Base-by-base conservation (phyloP, 2,888 invertebrate species). In the Pammene fasciana region DNA sequence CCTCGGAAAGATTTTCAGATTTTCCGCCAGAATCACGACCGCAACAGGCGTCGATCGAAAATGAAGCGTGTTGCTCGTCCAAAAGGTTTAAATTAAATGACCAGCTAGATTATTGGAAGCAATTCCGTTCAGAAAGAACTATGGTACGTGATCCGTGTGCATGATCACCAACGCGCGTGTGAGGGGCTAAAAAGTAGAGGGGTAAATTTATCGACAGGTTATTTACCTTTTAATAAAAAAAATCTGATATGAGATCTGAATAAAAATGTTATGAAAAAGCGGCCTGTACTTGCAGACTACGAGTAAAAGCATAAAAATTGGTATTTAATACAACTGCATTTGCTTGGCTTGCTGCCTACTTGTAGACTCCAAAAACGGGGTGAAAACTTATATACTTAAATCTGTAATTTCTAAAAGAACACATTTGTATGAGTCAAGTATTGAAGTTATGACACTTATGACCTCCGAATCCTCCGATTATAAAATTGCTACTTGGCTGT, bases 101-200 rank as follows among this genome's bases (percentile, higher is more conserved):
- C 79, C 77, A 75, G 75, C 76, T 75, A 75, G 80, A 84, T 87
- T 89, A 87, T 87, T 87, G 88, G 88, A 86, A 87, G 86, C 90
- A 90, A 92, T 92, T 89, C 88, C 86, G 87, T 86, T 88, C 87
- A 85, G 87, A 90, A 90, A 90, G 90, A 90, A 92, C 84, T 89
- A 86, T 85, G 85, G 82, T 74, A 88, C 92, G 92, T 92, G 92
- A 86, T 80, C 77, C 56, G 91, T 77, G 78, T 89, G 73, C 77
- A 71, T 77, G 83, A 81, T 77, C 71, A 74, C 77, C 75, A 72
- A 74, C 62, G 73, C 71, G 74, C 75, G 75, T 75, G 78, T 77
- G 78, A 70, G 80, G 82, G 78, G 82, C 78, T 80, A 80, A 80
- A 83, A 81, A 82, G 79, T 77, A 72, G 77, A 77, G 76, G 74